Evolutionary conservation across 2,888 invertebrate species (phyloP), one percentile per base, ranked within the genome.

Genomic region (Pristionchus japonicus): DNA sequence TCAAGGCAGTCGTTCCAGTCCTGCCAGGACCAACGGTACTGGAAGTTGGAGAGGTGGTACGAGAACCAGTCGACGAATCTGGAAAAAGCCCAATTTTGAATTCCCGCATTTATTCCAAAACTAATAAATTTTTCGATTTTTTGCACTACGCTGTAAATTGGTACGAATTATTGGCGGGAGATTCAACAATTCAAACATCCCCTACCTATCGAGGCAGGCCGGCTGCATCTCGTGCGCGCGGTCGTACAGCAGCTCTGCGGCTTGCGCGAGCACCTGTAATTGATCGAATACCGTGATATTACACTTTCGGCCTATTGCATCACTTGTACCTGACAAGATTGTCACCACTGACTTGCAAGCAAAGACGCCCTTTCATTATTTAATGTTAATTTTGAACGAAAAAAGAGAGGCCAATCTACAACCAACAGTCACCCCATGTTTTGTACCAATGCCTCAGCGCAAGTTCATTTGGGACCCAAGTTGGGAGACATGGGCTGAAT

Each of bases 31-130:
- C 99, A 99, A 87, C 98, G 96, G 95, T 98, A 99, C 95, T 99
- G 98, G 95, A 99, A 99, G 95, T 99, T 99, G 95, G 98, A 98
- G 95, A 99, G 96, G 95, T 99, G 99, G 95, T 99, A 99, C 0
- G 97, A 96, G 95, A 99, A 99, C 99, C 99, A 99, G 95, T 96
- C 97, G 40, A 97, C 97, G 95, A 99, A 98, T 93, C 98, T 96
- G 95, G 23, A 95, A 95, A 3, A n/a, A n/a, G 23, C 3, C 20
- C 17, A 43, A 70, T 20, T 52, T 43, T 20, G 40, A 43, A 43
- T 40, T 77, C 34, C 40, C 40, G 77, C 64, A 17, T 4, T 57
- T 61, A 27, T 31, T 31, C 40, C 34, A 40, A 37, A 80, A 40
- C 3, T 27, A n/a, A 20, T 34, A 1, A 9, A 47, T 23, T 13